A percentile compares a stretch with the other conserved stretches of the same genome.
Conservation (phyloP, 2,797 vertebrate genomes). For the Rhynchonycteris naso region DNA sequence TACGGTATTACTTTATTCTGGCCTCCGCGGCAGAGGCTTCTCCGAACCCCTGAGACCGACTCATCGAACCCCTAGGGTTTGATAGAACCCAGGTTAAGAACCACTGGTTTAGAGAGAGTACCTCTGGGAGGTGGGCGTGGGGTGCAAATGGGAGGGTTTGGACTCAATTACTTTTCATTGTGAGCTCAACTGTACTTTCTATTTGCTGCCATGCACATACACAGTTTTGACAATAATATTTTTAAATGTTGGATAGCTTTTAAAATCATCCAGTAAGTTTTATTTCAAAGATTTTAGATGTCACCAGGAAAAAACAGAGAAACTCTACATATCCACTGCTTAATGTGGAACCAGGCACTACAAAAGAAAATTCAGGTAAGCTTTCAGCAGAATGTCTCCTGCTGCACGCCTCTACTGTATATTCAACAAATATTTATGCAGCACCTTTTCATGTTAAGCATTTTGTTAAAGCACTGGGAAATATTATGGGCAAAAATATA, state of each 20-base stretch:
- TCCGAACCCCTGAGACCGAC: too few species aligned
- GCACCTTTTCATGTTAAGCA: neutral
- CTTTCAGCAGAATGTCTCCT: neutral
- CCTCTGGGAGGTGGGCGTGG: neutral
- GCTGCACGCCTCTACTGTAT: neutral
- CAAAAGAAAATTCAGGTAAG: neutral
- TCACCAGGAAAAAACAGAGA: neutral
- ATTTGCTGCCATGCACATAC: neutral
- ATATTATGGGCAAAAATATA: neutral
- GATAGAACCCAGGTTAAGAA: too few species aligned
- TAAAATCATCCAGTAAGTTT: neutral
- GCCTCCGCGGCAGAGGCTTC: too few species aligned
- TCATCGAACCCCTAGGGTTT: too few species aligned
- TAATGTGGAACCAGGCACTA: neutral
- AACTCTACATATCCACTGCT: neutral
- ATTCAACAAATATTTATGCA: neutral
- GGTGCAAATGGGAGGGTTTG: accelerated
- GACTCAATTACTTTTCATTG: neutral
- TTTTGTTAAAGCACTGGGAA: neutral
- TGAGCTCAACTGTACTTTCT: neutral
- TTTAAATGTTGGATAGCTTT: neutral
- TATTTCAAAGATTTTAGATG: neutral
- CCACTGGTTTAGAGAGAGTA: neutral
- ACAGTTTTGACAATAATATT: neutral
- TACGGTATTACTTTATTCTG: too few species aligned